These are phyloP conservation scores for Neodon shergylaensis DNA, from an alignment of 2,113 vertebrate genomes.

Conservation along the genomic window DNA sequence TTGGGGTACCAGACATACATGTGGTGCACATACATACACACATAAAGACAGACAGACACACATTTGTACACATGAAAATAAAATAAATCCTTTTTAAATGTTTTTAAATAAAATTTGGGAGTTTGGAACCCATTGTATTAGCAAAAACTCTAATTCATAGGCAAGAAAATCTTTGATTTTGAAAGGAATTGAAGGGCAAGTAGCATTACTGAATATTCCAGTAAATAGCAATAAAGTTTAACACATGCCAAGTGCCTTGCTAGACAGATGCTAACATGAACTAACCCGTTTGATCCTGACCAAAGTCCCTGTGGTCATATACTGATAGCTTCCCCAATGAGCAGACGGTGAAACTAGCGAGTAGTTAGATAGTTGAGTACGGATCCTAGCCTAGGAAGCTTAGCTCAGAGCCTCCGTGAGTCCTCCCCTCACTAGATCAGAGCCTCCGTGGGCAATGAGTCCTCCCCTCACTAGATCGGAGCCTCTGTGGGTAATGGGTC, in stretches of 20 bases:
- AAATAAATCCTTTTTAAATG: background rate
- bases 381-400: background rate
- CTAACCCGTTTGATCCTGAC: background rate
- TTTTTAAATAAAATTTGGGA: background rate
- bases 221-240: background rate
- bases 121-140: background rate
- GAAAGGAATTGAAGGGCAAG: background rate
- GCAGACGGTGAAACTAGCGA: background rate
- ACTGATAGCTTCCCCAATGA: background rate
- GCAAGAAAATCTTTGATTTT: conserved; percentile 16
- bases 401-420: too few relatives aligned
- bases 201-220: background rate
- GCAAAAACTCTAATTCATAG: background rate
- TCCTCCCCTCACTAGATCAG: too few relatives aligned
- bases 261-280: background rate
- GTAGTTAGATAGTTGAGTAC: background rate
- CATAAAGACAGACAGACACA: background rate
- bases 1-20: background rate
- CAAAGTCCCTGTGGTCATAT: background rate
- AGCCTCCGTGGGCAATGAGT: too few relatives aligned
- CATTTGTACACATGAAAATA: background rate
- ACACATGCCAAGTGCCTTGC: background rate
- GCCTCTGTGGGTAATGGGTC: background rate
- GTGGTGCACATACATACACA: background rate
- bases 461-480: background rate